Base-by-base conservation (phyloP, 2,888 invertebrate genomes). In the Eristalis pertinax region DNA sequence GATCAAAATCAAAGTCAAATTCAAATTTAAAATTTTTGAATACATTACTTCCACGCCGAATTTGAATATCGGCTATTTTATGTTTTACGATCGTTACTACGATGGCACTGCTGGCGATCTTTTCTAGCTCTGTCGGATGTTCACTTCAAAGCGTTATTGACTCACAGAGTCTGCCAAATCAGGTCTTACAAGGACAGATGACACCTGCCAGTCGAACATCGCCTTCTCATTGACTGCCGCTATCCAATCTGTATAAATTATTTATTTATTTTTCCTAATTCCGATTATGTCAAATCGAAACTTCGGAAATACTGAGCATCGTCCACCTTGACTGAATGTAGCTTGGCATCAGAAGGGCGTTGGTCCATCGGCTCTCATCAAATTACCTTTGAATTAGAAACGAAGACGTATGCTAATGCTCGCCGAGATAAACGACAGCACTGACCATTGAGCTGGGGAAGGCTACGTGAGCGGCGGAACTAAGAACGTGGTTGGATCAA, bases 181-280 rank as follows among this genome's bases (percentile, higher is more conserved):
- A 56, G 56, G 56, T 58, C 29, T 69, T 56, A 32, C 69, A 58
- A 69, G 69, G 69, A 58, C 69, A 56, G 19, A 69, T 8, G 50
- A 50, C 29, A 35, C 56, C 50, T 69, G 50, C 24, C 41, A n/a
- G n/a, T 50, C 15, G 29, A 29, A 29, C 50, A 19, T 50, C 50
- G 50, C 8, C 50, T 38, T 24, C 58, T 70, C 69, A 70, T 58
- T 58, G n/a, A 72, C 60, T 26, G 24, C 15, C n/a, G 29, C 35
- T 11, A 26, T 2, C 24, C 60, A 62, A 62, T 41, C 26, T 26
- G 60, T 72, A 72, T 62, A 62, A 72, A 72, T 72, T 72, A 60
- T 70, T 26, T 26, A 50, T 50, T 8, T 50, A 19, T 50, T 19
- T 2, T 19, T 50, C 2, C 15, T 43, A n/a, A 50, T 19, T 50